Base-by-base conservation (phyloP, 2,888 invertebrate species). In the Malthinus seriepunctatus region DNA sequence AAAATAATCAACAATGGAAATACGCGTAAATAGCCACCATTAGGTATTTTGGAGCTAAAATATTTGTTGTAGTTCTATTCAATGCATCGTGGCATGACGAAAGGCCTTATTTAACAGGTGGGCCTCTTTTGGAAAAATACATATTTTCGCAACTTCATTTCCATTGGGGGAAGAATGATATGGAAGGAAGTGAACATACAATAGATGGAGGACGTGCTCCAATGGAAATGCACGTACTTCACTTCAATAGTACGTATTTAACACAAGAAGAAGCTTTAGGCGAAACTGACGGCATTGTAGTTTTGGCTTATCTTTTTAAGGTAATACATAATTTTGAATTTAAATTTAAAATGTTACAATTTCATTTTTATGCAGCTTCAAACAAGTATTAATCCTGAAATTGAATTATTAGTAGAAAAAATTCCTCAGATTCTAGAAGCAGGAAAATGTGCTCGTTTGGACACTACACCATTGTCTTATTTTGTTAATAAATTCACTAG, bases 1-100 rank as follows among this genome's bases (percentile, higher is more conserved):
- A 88, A 87, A 72, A 58, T 88, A 11, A 84, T 84, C 0, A 89
- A 88, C 65, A 86, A 86, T n/a, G 88, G 88, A 51, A 83, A 83
- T 60, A 87, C 87, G 38, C 77, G 88, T 88, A 71, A 77, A 76
- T 58, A 35, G 5, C 7, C 8, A 31, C 10, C 32, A 5, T 47
- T n/a, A 8, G 23, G 37, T 9, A 9, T 12, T 32, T 33, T 11
- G 32, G 12, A 51, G 46, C n/a, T 9, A 23, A 34, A 34, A 14
- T 5, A 32, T 8, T 37, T 38, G 3, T 14, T 57, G 5, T 37
- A 88, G 88, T 86, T 34, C 72, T 87, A 48, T 62, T 88, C 8
- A 86, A 85, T 48, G 83, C 83, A 1, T 86, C 85, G 76, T 89
- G 88, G 88, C 78, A 75, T 38, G 76, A 82, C 4, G 84, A 85